These are phyloP conservation scores for Aporrectodea caliginosa DNA, from an alignment of 1,140 invertebrate genomes.

Conservation along the genomic window DNA sequence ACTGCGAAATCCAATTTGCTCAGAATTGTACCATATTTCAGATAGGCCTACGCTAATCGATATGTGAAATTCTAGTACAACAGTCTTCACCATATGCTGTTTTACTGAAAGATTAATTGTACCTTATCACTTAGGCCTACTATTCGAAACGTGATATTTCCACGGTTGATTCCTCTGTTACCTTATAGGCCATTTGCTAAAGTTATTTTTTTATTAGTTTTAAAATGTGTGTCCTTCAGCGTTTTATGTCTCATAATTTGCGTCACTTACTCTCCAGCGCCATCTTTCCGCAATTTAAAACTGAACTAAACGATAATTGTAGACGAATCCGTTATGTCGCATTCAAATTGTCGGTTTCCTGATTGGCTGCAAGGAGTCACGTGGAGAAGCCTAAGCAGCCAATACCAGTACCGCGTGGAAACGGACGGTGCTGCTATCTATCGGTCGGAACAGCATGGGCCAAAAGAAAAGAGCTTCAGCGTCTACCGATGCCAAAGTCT, in stretches of 20 bases:
- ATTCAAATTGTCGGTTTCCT: constrained; percentile 11
- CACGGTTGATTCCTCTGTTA: no score
- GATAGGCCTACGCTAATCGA: no score
- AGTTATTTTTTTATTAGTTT: no score
- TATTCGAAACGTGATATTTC: no score
- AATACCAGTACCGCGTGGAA: background rate
- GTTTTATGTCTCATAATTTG: background rate
- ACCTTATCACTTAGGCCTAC: no score
- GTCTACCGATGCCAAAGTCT: background rate
- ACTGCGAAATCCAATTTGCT: no score
- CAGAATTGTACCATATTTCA: no score
- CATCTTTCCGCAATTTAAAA: background rate
- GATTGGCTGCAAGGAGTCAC: constrained; percentile 16
- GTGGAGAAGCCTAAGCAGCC: constrained; percentile 11
- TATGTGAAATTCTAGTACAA: no score
- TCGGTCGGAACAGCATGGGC: background rate
- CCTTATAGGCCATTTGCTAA: no score
- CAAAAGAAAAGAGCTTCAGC: background rate
- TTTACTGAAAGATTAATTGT: no score
- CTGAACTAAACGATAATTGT: background rate
- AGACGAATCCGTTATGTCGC: background rate
- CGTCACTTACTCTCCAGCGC: background rate
- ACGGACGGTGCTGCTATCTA: background rate
- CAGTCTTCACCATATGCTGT: no score
- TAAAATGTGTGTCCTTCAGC: no score